Evolutionary conservation across 2,888 invertebrate species (phyloP).

Genomic region (Nephrocerus scutellatus): DNA sequence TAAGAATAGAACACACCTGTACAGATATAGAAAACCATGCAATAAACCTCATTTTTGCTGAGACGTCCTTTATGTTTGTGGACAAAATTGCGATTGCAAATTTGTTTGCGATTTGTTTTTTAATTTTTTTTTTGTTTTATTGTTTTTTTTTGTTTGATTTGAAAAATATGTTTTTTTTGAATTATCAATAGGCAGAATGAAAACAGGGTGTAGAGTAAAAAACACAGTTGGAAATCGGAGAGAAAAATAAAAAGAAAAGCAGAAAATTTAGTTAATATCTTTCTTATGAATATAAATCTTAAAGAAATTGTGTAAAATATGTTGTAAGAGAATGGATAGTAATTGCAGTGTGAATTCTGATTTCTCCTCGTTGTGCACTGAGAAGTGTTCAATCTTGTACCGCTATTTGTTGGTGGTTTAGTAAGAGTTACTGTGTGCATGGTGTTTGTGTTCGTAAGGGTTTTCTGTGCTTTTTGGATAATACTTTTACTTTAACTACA

Average conservation of each 20-base stretch:
- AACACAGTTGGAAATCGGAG: too few species aligned
- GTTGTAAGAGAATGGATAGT: too few species aligned
- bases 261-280: conserved; percentile 1
- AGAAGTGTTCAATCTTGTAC: too few species aligned
- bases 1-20: conserved; percentile 44
- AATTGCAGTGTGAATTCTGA: too few species aligned
- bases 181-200: conserved; percentile 13
- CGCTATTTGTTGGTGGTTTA: too few species aligned
- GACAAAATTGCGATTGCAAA: conserved; percentile 7
- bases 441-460: too few species aligned
- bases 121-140: conserved; percentile 12
- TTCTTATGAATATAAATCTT: too few species aligned
- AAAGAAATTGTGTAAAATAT: too few species aligned
- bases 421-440: too few species aligned
- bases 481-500: too few species aligned
- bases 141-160: conserved; percentile 13
- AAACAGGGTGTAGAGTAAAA: background rate
- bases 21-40: conserved; percentile 47
- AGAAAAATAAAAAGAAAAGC: background rate
- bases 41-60: conserved; percentile 43
- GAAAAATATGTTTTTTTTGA: conserved; percentile 10
- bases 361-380: too few species aligned
- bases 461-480: too few species aligned
- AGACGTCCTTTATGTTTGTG: conserved; percentile 36
- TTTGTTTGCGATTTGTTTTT: conserved; percentile 14